Percentiles rank a stretch among this genome's conserved stretches.
These are phyloP conservation scores for Porites australiensis DNA, from an alignment of 64 coral and sea anemone genomes.

Conservation along the genomic window DNA sequence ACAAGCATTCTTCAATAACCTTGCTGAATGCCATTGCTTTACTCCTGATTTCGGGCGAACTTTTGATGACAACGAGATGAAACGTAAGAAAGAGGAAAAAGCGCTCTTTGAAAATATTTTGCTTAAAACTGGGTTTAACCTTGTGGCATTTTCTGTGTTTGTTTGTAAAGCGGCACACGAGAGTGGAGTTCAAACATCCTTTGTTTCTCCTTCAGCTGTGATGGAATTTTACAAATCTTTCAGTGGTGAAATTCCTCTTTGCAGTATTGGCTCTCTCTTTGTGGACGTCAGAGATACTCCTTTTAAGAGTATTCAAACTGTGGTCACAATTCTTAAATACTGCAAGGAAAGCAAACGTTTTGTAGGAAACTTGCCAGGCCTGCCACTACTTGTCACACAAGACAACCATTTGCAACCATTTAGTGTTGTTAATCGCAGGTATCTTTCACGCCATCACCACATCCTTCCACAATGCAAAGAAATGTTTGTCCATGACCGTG, in stretches of 20 bases:
- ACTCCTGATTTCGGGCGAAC: neutral
- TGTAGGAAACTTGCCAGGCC: neutral
- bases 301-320: no score
- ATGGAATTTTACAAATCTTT: slow-evolving; percentile 14
- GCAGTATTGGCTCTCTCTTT: slow-evolving; percentile 25
- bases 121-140: slow-evolving; percentile 29
- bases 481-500: slow-evolving; percentile 25
- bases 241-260: neutral
- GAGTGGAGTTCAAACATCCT: neutral
- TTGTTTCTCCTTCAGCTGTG: neutral
- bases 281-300: neutral
- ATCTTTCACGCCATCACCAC: neutral
- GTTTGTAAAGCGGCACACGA: neutral
- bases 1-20: slow-evolving; percentile 47
- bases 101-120: neutral
- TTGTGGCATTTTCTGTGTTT: no score
- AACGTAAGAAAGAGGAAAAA: neutral
- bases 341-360: slow-evolving; percentile 21
- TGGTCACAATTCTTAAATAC: slow-evolving; percentile 27
- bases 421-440: neutral
- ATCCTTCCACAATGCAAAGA: neutral
- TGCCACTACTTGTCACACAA: slow-evolving; percentile 57
- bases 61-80: neutral
- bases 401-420: neutral
- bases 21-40: neutral